Evolutionary conservation across 2,797 vertebrate genomes (phyloP).

Genomic region (Oophaga sylvatica): DNA sequence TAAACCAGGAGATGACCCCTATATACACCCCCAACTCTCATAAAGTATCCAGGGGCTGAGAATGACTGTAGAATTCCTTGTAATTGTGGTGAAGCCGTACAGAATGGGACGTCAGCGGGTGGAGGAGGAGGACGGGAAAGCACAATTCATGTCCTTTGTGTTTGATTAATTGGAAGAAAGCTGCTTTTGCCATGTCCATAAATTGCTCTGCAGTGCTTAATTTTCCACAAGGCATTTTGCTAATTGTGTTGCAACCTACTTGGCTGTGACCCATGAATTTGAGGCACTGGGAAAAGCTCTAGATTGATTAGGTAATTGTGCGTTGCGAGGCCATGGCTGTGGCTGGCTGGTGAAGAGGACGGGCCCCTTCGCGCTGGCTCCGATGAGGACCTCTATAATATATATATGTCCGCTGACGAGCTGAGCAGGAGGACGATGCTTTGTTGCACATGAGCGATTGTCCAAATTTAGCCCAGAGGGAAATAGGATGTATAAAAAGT

Average conservation of each 20-base stretch:
- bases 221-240: constrained; percentile 53
- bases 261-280: constrained; percentile 37
- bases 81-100: constrained; percentile 16
- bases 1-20: neutral
- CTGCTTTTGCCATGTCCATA: constrained; percentile 45
- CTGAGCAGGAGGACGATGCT: neutral
- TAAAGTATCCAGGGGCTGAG: neutral
- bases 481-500: constrained; percentile 9
- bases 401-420: neutral
- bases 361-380: neutral
- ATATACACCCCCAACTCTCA: neutral
- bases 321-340: constrained; percentile 27
- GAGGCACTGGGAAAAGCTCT: constrained; percentile 33
- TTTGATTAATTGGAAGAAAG: constrained; percentile 53
- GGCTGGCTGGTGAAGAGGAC: constrained; percentile 4
- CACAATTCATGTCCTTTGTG: constrained; percentile 45
- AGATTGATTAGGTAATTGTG: constrained; percentile 45
- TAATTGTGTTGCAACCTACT: constrained; percentile 56
- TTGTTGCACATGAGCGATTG: constrained; percentile 19
- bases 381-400: neutral
- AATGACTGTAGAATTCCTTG: constrained; percentile 3
- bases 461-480: constrained; percentile 10
- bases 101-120: constrained; percentile 23
- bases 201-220: constrained; percentile 48
- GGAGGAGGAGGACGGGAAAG: neutral